Base-by-base conservation (phyloP, 1,140 invertebrate species). In the Pogonomyrmex californicus region DNA sequence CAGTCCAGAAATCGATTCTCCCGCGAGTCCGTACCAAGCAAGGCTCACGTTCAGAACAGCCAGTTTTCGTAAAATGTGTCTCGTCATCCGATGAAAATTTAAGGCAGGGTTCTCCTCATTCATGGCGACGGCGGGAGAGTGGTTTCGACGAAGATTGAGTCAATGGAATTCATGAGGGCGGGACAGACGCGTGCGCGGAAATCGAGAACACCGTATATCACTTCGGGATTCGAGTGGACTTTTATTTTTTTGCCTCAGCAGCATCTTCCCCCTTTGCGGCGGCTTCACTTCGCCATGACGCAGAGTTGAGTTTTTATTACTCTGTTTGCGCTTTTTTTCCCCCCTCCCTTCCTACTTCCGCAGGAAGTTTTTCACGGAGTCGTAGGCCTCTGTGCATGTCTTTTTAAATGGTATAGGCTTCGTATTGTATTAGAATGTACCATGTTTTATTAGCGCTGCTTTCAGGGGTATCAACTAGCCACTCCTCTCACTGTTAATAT, bases 191-290 rank as follows among this genome's bases (percentile, higher is more conserved):
- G 88, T 83, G 89, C 83, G 68, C 79, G 79, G 79, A 75, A 83
- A 83, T 83, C 79, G 79, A 85, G 77, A 87, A 79, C 86, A 87
- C 87, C 88, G 92, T 91, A 92, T 91, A 93, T 92, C 93, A 91
- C 90, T 90, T 85, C 23, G 86, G 90, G 88, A 83, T 90, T 93
- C 92, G 92, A 93, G 92, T 93, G 92, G 90, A 93, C 91, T 93
- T 91, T 92, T 91, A 86, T 89, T 86, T 85, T 85, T 87, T 77
- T 83, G 85, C 86, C 68, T n/a, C 33, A 63, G 62, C 60, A 17
- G 47, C 44, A 51, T 65, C 83, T 85, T 77, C 51, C 75, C 73
- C 75, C 47, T 65, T 78, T n/a, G 33, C n/a, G 10, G 33, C 73
- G 30, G 30, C n/a, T 65, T 65, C 49, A 62, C 47, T 41, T 66